Evolutionary conservation across 35 echinoderm and acorn worm species (phyloP).

Genomic region (Heliocidaris tuberculata): DNA sequence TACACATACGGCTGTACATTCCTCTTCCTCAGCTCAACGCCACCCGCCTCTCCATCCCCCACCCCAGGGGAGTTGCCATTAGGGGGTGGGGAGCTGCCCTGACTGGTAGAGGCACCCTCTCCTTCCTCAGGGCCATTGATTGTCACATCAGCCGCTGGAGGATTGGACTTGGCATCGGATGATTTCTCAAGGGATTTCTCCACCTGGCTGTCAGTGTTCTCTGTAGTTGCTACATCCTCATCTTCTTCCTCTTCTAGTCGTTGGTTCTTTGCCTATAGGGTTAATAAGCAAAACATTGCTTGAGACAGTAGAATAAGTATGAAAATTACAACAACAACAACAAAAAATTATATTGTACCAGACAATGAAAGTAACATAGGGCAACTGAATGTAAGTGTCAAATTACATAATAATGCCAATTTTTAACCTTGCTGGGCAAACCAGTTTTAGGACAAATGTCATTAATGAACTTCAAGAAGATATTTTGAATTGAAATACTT

Average conservation of each 20-base stretch:
- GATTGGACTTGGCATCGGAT: neutral
- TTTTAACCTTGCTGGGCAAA: too few species aligned
- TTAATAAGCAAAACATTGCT: neutral
- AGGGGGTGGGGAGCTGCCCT: constrained; percentile 24
- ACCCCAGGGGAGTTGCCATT: constrained; percentile 29
- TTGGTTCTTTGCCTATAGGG: neutral
- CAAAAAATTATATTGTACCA: neutral
- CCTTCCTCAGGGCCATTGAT: constrained; percentile 31
- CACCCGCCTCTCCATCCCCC: constrained; percentile 13
- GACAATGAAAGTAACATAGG: neutral
- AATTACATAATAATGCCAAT: too few species aligned
- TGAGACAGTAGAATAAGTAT: neutral
- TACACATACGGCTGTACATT: constrained; percentile 38
- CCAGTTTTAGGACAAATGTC: too few species aligned
- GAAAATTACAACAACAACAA: neutral
- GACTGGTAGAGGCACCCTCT: neutral
- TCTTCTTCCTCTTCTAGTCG: constrained; percentile 33
- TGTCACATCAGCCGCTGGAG: neutral
- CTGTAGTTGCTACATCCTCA: neutral
- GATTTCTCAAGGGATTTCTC: constrained; percentile 32
- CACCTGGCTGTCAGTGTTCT: neutral
- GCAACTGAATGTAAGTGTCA: too few species aligned
- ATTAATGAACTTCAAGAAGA: too few species aligned
- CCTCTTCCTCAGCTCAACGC: constrained; percentile 69
- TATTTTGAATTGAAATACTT: too few species aligned